Evolutionary conservation across 2,888 invertebrate genomes (phyloP), one percentile per base, ranked within the genome.

Genomic region (Anthrax anthrax): DNA sequence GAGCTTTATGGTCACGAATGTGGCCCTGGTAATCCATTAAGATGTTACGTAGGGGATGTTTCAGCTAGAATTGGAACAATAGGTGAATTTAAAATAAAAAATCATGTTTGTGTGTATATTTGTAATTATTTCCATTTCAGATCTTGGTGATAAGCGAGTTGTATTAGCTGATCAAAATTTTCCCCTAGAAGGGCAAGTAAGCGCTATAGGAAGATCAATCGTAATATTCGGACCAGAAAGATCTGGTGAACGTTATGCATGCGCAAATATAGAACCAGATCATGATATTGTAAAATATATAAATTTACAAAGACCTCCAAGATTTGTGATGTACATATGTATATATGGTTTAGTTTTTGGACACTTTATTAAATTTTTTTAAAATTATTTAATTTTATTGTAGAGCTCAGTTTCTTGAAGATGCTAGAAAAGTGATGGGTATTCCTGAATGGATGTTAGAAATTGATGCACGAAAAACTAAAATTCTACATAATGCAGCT

Each of bases 11-110:
- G 73, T 47, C 79, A 81, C 65, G 91, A 95, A 70, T 95, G 95
- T 62, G 84, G 84, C 0, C 77, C 85, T 0, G 83, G 86, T 63
- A 87, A 90, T 58, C 94, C 92, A 0, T 67, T 91, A 45, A 73
- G 94, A 3, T 95, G 95, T 62, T 84, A 91, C 60, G 85, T 92
- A 1, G 95, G 94, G 0, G 95, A 95, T 64, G 69, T 92, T 39
- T 85, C 90, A 0, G 80, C 87, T 0, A 75, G 92, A 52, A 70
- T 91, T 34, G 92, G 90, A 1, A 78, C 86, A 1, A 84, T 94
- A 42, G 78, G 77, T 77, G 14, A 23, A 23, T 6, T 17, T 27
- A 13, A 29, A 18, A 12, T 44, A 16, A 47, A 16, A 23, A 10
- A 34, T 23, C 10, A 42, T 43, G 42, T 37, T n/a, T 27, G 37